Evolutionary conservation across 2,888 invertebrate genomes (phyloP).

Genomic region (Melanotus villosus): DNA sequence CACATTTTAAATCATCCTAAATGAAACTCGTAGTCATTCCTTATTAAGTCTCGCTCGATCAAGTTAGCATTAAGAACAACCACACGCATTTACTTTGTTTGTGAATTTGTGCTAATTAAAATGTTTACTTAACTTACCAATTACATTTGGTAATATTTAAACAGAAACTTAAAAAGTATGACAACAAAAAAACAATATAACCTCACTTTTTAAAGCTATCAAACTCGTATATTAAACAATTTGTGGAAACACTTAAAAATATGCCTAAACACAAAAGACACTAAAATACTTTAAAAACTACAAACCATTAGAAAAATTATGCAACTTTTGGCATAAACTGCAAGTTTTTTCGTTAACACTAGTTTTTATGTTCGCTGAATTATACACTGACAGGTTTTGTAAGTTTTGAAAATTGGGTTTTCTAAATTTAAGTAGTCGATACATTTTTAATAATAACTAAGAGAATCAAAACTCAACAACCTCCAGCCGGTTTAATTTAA

Average conservation of each 20-base stretch:
- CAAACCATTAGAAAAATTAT: constrained; percentile 55
- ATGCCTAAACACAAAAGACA: background rate
- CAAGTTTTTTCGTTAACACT: constrained; percentile 56
- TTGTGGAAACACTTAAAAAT: too few species aligned
- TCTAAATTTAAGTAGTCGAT: constrained; percentile 59
- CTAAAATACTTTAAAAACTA: constrained; percentile 14
- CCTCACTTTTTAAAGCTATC: background rate
- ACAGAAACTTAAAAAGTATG: too few species aligned
- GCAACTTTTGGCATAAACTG: constrained; percentile 61
- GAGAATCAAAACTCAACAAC: background rate
- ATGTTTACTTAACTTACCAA: too few species aligned
- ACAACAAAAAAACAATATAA: too few species aligned
- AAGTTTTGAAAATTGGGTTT: constrained; percentile 55
- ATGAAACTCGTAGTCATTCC: too few species aligned
- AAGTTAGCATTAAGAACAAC: too few species aligned
- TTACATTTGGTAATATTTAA: too few species aligned
- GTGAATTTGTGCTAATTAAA: background rate
- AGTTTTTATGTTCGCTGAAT: constrained; percentile 24
- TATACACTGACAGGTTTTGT: constrained; percentile 56
- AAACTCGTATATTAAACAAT: too few species aligned
- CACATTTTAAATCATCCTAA: too few species aligned
- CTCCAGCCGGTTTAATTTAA: constrained; percentile 5
- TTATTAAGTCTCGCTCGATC: too few species aligned
- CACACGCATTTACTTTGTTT: too few species aligned
- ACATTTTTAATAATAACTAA: constrained; percentile 51